Percentiles rank a stretch among this genome's conserved stretches.
Evolutionary conservation across 1,140 invertebrate genomes (phyloP).

Genomic region (Drosophila arawakana): DNA sequence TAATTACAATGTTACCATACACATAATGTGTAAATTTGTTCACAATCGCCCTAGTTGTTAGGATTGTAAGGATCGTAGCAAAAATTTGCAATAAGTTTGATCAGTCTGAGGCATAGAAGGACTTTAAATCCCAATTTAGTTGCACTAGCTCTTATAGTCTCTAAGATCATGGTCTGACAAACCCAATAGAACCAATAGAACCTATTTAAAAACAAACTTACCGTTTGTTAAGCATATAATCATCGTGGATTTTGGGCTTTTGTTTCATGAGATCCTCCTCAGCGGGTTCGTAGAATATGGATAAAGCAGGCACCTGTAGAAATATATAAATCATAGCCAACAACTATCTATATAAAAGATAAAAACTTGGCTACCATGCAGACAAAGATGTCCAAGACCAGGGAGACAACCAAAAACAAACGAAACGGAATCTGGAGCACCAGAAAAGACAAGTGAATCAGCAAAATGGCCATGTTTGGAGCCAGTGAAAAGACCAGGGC

Average conservation of each 20-base stretch:
- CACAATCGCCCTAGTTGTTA: no score
- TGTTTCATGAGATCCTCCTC: constrained; percentile 51
- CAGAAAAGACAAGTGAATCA: constrained; percentile 9
- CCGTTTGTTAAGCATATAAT: constrained; percentile 54
- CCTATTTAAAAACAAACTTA: neutral
- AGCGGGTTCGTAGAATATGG: constrained; percentile 39
- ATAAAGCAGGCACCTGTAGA: constrained; percentile 42
- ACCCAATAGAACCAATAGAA: no score
- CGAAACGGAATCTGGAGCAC: constrained; percentile 35
- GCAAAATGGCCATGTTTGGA: constrained; percentile 25
- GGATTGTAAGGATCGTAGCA: no score
- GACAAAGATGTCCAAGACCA: constrained; percentile 35
- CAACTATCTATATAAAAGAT: neutral
- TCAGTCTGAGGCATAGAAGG: no score
- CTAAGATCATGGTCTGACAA: no score
- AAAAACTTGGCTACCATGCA: constrained; percentile 41
- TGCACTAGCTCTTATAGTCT: no score
- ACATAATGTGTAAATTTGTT: no score
- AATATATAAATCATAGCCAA: neutral
- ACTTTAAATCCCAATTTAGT: no score
- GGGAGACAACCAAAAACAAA: constrained; percentile 9
- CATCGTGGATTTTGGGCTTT: constrained; percentile 50
- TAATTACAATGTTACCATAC: no score
- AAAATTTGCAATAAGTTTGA: no score
- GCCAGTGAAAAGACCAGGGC: constrained; percentile 44